These are phyloP conservation scores for Falco punctatus DNA, from an alignment of 2,113 vertebrate species.

Conservation along the genomic window DNA sequence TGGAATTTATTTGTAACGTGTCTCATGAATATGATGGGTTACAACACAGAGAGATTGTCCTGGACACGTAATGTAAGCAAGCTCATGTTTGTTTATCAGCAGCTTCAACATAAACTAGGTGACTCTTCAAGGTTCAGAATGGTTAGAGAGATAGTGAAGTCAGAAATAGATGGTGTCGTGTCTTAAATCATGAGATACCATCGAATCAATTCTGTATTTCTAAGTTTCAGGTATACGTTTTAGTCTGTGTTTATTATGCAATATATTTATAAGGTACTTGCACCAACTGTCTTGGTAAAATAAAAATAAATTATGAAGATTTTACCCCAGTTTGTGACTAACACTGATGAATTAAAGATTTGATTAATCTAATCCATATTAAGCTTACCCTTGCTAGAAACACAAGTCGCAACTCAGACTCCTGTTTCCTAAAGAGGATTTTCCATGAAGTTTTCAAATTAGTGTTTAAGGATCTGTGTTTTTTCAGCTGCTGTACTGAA, in stretches of 20 bases:
- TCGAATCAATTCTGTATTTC: rapidly evolving
- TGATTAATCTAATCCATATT: background rate
- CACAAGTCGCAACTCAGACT: background rate
- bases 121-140: background rate
- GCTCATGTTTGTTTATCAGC: background rate
- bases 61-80: constrained; percentile 92
- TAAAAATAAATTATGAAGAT: background rate
- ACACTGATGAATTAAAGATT: background rate
- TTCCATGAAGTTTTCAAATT: background rate
- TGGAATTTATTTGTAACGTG: constrained; percentile 96
- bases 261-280: background rate
- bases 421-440: background rate
- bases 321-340: background rate
- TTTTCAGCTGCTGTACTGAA: background rate
- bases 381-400: background rate
- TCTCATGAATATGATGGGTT: constrained; percentile 97
- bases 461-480: background rate
- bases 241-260: background rate
- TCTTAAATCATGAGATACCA: background rate
- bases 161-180: background rate
- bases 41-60: constrained; percentile 91
- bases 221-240: rapidly evolving
- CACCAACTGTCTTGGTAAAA: background rate
- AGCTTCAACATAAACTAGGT: too few relatives aligned
- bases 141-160: background rate